phyloP scores from a whole-genome alignment of 2,113 vertebrate genomes.

The Oophaga pumilio region DNA sequence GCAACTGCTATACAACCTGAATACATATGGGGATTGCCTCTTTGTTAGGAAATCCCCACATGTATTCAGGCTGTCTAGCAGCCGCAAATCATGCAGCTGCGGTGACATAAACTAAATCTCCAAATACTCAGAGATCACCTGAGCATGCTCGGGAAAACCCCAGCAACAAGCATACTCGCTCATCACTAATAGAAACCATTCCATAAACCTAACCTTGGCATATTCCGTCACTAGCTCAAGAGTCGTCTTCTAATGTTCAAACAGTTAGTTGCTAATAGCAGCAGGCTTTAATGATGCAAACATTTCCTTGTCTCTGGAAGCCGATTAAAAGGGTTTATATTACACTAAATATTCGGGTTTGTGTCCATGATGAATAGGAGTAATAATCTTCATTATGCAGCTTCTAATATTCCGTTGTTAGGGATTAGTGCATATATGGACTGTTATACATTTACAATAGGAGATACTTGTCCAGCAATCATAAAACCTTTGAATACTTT shows the following conservation, averaged over 20 bases:
- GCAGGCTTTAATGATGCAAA: slow-evolving; percentile 13
- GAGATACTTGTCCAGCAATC: not conserved
- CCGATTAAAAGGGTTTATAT: slow-evolving; percentile 13
- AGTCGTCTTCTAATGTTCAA: not conserved
- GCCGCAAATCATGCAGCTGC: too few relatives aligned
- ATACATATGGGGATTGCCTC: too few relatives aligned
- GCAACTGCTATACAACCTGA: too few relatives aligned
- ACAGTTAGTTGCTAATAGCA: slow-evolving; percentile 26
- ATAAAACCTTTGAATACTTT: too few relatives aligned
- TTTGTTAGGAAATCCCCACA: too few relatives aligned
- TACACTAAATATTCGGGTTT: not conserved
- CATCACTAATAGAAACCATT: not conserved
- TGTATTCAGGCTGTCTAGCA: too few relatives aligned
- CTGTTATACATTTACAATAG: not conserved
- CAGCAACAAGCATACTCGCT: not conserved
- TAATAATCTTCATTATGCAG: slow-evolving; percentile 10
- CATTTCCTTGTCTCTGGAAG: slow-evolving; percentile 1
- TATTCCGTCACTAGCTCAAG: not conserved
- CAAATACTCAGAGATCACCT: too few relatives aligned
- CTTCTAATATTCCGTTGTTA: not conserved
- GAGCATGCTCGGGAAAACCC: too few relatives aligned
- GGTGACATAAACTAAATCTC: too few relatives aligned
- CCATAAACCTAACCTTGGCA: not conserved
- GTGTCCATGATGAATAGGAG: not conserved
- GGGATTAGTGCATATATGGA: not conserved